A percentile compares a stretch with the other conserved stretches of the same genome.
Evolutionary conservation across 2,113 vertebrate genomes (phyloP).

Genomic region (Gobius niger): DNA sequence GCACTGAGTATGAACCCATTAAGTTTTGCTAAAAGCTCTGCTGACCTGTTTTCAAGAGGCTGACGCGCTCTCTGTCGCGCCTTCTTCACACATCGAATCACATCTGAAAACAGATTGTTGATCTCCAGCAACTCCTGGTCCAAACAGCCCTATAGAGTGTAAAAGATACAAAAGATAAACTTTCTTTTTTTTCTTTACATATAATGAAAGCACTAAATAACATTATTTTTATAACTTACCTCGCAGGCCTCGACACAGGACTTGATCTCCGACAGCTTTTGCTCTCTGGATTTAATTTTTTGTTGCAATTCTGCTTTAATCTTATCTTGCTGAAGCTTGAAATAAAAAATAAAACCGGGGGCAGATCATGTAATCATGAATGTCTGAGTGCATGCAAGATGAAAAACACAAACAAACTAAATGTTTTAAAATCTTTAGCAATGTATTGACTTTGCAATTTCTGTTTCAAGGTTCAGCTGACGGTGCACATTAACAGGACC

Average conservation of each 20-base stretch:
- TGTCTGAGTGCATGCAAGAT: too few species aligned
- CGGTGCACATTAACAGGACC: too few species aligned
- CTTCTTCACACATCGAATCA: constrained; percentile 37
- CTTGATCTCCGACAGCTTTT: constrained; percentile 50
- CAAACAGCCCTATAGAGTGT: constrained; percentile 39
- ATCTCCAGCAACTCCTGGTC: constrained; percentile 56
- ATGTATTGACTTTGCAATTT: too few species aligned
- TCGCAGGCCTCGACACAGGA: constrained; percentile 33
- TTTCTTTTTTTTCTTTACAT: too few species aligned
- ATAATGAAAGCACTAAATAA: too few species aligned
- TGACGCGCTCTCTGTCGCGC: constrained; percentile 36
- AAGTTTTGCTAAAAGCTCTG: neutral
- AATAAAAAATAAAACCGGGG: neutral
- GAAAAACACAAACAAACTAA: too few species aligned
- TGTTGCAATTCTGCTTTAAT: constrained; percentile 21
- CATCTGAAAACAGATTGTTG: constrained; percentile 44
- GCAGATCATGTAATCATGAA: too few species aligned
- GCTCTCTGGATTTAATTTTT: constrained; percentile 34
- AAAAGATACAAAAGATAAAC: accelerated
- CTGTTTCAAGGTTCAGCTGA: too few species aligned
- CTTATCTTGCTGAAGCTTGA: constrained; percentile 23
- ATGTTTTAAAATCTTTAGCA: too few species aligned
- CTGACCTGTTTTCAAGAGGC: constrained; percentile 59
- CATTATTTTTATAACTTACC: constrained; percentile 25
- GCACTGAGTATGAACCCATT: neutral